Base-by-base conservation (phyloP, 92 coral and sea anemone species). In the Isaurus tuberculatus region DNA sequence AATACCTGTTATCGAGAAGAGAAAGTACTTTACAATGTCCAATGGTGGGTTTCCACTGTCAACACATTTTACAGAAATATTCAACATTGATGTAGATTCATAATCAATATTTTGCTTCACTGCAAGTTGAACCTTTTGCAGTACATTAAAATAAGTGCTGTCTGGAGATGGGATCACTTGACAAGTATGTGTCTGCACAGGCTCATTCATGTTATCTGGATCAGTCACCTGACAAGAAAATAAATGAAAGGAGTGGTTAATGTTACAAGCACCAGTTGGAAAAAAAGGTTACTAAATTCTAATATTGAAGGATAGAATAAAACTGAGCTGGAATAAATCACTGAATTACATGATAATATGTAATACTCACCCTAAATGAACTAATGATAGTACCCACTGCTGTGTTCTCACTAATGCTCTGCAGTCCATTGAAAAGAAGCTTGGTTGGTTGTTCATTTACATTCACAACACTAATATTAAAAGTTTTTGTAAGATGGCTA, bases 371-470 rank as follows among this genome's bases (percentile, higher is more conserved):
- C 92, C 84, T 19, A 86, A 93, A 94, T 29, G 83, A 81, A 5
- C 98, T 98, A 81, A 95, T 87, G 43, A 84, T 89, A 2, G 89
- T 82, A 8, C 94, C 94, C 13, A 79, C 79, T 44, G 81, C 83
- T 8, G 94, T 81, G 77, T 94, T 94, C 82, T 95, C 98, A 17
- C 68, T 27, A 14, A 95, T 93, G 19, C 42, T 26, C 33, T 66
- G 89, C 8, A 89, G 46, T 1, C 95, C 90, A 32, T 94, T 91
- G 19, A 95, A 77, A 37, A 15, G 70, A 30, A 94, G 73, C 19
- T 66, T 88, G 2, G 94, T 90, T 74, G 98, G 95, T 65, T 22
- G 51, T 83, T 95, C 98, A 82, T 95, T 95, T 9, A 87, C 95
- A 84, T 95, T 85, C 20, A 66, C 64, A 42, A 95, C 79, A 28